A percentile compares a stretch with the other conserved stretches of the same genome.
phyloP scores from a whole-genome alignment of 1,140 invertebrate species.

The Aradophagus sp. region DNA sequence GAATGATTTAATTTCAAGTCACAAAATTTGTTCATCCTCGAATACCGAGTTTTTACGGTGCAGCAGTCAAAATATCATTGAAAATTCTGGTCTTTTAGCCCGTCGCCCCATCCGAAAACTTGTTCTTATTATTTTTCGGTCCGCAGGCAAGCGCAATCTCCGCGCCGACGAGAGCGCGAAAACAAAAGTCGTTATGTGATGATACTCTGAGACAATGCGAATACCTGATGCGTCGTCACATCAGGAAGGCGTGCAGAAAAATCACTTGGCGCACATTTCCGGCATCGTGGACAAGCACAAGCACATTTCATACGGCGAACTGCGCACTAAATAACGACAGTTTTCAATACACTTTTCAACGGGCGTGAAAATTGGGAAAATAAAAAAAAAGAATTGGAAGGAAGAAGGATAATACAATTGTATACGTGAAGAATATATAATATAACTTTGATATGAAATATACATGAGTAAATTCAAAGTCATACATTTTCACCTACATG shows the following conservation, averaged over 20 bases:
- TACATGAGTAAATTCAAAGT: no score
- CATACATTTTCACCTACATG: no score
- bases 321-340: constrained; percentile 29
- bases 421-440: no score
- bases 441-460: no score
- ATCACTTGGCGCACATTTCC: constrained; percentile 48
- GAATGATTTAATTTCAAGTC: no score
- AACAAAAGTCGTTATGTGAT: constrained; percentile 6
- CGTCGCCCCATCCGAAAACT: no score
- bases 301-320: constrained; percentile 38
- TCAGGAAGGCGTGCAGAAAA: constrained; percentile 39
- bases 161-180: constrained; percentile 10
- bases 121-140: neutral
- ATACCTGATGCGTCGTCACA: constrained; percentile 45
- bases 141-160: constrained; percentile 28
- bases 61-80: no score
- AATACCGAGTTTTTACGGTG: no score
- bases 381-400: neutral
- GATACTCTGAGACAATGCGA: constrained; percentile 27
- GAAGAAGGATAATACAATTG: no score
- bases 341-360: constrained; percentile 24
- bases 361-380: no score
- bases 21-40: no score
- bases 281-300: constrained; percentile 27
- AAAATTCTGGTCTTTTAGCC: no score